Conservation (phyloP, 2,888 invertebrate species). For the Leucoptera coffeella region DNA sequence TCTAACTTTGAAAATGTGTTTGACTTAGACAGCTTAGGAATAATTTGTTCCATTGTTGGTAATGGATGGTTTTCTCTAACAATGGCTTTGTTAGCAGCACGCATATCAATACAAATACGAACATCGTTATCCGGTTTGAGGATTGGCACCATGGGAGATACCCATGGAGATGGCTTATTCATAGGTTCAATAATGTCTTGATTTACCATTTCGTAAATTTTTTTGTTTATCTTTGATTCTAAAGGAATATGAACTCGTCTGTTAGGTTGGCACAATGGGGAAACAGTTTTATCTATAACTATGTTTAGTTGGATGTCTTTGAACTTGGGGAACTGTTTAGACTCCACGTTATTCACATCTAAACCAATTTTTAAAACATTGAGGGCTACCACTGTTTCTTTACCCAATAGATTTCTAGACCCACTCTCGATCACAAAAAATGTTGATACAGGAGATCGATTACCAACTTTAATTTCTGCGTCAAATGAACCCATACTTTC, state of each 20-base stretch:
- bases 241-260: conserved; percentile 8
- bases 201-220: conserved; percentile 5
- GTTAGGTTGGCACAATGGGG: conserved; percentile 7
- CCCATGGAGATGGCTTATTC: conserved; percentile 4
- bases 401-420: conserved; percentile 8
- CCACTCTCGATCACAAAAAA: conserved; percentile 9
- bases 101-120: conserved; percentile 6
- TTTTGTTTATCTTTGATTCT: conserved; percentile 7
- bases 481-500: conserved; percentile 8
- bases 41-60: conserved; percentile 6
- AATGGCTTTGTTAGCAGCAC: conserved; percentile 5
- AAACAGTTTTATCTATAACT: conserved; percentile 4
- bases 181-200: conserved; percentile 7
- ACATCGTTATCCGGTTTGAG: conserved; percentile 4
- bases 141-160: conserved; percentile 4
- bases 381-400: conserved; percentile 7
- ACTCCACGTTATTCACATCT: conserved; percentile 5
- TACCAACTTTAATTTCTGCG: conserved; percentile 3
- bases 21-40: conserved; percentile 7
- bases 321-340: conserved; percentile 6
- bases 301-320: conserved; percentile 5
- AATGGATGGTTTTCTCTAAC: conserved; percentile 4
- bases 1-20: conserved; percentile 7
- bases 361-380: conserved; percentile 8
- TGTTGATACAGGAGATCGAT: neutral